A percentile compares a stretch with the other conserved stretches of the same genome.
phyloP scores from a whole-genome alignment of 1,140 invertebrate genomes.

The Lepidurus arcticus region DNA sequence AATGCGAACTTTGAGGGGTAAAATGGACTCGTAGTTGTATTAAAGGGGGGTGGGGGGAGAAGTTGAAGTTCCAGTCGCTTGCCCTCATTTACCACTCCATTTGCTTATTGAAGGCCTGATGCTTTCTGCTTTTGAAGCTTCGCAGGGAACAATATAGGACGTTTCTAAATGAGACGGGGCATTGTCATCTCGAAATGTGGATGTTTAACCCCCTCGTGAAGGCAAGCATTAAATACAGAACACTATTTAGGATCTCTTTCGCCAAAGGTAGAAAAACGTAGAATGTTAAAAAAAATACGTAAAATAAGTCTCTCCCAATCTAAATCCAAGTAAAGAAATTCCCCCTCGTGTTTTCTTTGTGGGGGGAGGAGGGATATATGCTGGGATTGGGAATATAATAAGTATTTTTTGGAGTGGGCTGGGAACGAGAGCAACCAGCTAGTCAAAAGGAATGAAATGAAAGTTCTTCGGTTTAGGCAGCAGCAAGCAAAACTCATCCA shows the following conservation, averaged over 20 bases:
- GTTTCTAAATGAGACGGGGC: slow-evolving; percentile 9
- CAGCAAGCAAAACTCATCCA: slow-evolving; percentile 15
- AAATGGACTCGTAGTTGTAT: too few relatives aligned
- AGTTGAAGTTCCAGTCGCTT: slow-evolving; percentile 9
- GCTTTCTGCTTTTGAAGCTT: slow-evolving; percentile 15
- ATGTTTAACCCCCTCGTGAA: slow-evolving; percentile 7
- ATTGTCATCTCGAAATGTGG: slow-evolving; percentile 15
- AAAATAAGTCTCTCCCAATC: slow-evolving; percentile 1
- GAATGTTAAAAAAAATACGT: slow-evolving; percentile 20
- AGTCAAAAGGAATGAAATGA: slow-evolving; percentile 15
- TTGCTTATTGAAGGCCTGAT: slow-evolving; percentile 21
- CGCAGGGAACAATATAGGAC: slow-evolving; percentile 18
- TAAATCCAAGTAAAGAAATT: background rate
- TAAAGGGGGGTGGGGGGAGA: background rate
- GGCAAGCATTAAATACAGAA: slow-evolving; percentile 4
- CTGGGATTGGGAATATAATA: background rate
- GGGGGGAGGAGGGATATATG: background rate
- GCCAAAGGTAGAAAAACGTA: background rate
- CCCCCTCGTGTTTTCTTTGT: background rate
- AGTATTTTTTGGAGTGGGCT: slow-evolving; percentile 16
- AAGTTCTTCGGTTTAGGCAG: slow-evolving; percentile 11
- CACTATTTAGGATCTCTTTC: background rate
- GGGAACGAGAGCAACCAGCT: slow-evolving; percentile 1
- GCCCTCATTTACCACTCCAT: slow-evolving; percentile 21
- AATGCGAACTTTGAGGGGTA: background rate